Conservation (phyloP, 2,797 vertebrate genomes). For the Paguma larvata region DNA sequence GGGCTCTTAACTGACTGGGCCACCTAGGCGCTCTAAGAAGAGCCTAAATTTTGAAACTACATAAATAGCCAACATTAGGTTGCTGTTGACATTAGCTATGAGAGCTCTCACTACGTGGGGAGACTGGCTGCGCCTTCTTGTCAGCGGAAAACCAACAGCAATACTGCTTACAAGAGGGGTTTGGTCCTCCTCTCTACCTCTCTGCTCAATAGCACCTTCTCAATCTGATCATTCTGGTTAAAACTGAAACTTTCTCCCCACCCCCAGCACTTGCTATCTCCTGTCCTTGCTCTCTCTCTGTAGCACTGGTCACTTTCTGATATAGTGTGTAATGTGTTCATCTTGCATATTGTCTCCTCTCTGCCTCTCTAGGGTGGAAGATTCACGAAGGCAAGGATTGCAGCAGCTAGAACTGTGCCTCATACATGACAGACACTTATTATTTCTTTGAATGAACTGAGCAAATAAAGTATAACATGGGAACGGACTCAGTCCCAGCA, state of each 20-base stretch:
- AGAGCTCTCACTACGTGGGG: background rate
- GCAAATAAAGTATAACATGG: background rate
- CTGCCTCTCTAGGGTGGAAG: background rate
- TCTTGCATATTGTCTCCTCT: background rate
- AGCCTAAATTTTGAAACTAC: background rate
- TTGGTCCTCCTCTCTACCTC: background rate
- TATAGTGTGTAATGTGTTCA: background rate
- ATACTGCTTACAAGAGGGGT: background rate
- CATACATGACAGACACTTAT: background rate
- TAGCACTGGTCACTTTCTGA: background rate
- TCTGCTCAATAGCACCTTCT: background rate
- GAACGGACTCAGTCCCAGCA: background rate
- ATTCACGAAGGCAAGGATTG: background rate
- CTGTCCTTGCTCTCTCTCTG: background rate
- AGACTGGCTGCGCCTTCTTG: background rate
- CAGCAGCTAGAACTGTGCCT: background rate
- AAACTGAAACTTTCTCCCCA: background rate
- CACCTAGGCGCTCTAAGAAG: no score
- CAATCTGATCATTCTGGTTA: background rate
- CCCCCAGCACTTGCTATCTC: background rate
- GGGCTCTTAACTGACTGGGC: no score
- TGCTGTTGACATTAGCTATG: background rate
- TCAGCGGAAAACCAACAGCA: background rate
- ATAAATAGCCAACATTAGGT: background rate
- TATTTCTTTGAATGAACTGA: background rate